Percentiles rank a stretch among this genome's conserved stretches.
phyloP scores from a whole-genome alignment of 1,140 invertebrate genomes.

The Steinernema feltiae region DNA sequence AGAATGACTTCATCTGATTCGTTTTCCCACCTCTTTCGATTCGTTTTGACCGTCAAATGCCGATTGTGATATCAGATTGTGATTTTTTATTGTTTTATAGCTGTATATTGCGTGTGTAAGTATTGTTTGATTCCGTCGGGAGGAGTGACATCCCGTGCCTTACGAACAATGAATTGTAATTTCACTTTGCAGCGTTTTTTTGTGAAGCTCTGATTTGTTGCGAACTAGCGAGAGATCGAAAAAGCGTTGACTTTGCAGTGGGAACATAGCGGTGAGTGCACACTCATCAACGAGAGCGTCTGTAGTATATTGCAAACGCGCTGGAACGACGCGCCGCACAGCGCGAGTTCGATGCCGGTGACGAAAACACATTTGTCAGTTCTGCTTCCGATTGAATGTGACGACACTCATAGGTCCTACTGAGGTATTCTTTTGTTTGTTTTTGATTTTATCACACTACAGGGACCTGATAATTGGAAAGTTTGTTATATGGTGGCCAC shows the following conservation, averaged over 20 bases:
- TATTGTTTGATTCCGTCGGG: too few relatives aligned
- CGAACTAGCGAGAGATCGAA: too few relatives aligned
- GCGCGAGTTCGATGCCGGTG: conserved; percentile 1
- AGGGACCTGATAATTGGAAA: neutral
- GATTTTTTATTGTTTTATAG: neutral
- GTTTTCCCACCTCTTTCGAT: neutral
- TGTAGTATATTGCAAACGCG: neutral
- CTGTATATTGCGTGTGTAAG: too few relatives aligned
- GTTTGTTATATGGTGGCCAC: neutral
- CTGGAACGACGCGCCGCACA: neutral
- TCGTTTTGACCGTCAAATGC: neutral
- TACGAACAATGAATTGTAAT: too few relatives aligned
- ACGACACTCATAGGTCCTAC: conserved; percentile 13
- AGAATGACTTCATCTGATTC: neutral
- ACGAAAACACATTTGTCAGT: conserved; percentile 12
- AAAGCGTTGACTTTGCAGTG: too few relatives aligned
- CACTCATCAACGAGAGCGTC: neutral
- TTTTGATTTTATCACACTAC: neutral
- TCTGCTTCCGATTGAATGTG: neutral
- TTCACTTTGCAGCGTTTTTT: too few relatives aligned
- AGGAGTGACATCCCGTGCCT: too few relatives aligned
- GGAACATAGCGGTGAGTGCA: neutral
- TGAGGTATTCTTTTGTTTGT: conserved; percentile 6
- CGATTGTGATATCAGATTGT: neutral
- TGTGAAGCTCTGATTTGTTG: too few relatives aligned